These are phyloP conservation scores for Casuarius casuarius DNA, from an alignment of 2,113 vertebrate genomes.

Conservation along the genomic window DNA sequence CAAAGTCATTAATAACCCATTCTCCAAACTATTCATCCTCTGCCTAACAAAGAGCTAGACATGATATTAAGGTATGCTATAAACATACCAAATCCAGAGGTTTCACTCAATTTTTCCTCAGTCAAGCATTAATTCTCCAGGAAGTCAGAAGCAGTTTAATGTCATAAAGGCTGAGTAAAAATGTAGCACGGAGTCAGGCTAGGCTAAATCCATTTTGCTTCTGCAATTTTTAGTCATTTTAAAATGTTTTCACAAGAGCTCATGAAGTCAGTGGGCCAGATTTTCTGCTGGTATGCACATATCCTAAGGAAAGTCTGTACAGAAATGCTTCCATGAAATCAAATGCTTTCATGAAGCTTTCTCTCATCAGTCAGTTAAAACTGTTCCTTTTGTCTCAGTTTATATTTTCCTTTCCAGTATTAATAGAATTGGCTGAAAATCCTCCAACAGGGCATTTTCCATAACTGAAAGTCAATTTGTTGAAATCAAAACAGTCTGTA, in stretches of 20 bases:
- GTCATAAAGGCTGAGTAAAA: neutral
- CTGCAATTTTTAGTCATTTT: neutral
- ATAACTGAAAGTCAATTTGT: neutral
- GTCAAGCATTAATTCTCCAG: neutral
- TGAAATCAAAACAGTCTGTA: conserved; percentile 9
- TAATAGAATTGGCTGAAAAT: conserved; percentile 30
- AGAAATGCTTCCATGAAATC: neutral
- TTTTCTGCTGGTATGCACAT: neutral
- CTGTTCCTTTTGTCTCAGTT: neutral
- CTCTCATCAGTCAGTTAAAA: neutral
- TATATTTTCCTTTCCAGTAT: neutral
- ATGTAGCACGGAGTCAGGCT: neutral
- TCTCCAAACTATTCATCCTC: neutral
- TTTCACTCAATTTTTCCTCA: conserved; percentile 11
- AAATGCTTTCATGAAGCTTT: neutral
- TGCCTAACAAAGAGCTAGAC: neutral
- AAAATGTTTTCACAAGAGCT: neutral
- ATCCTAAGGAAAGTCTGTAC: neutral
- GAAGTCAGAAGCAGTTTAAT: conserved; percentile 8
- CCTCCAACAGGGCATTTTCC: neutral
- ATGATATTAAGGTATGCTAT: neutral
- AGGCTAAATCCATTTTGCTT: neutral
- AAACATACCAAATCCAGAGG: neutral
- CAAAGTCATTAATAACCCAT: neutral
- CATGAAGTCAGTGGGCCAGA: neutral